Evolutionary conservation across 2,888 invertebrate species (phyloP).

Genomic region (Carcina quercana): DNA sequence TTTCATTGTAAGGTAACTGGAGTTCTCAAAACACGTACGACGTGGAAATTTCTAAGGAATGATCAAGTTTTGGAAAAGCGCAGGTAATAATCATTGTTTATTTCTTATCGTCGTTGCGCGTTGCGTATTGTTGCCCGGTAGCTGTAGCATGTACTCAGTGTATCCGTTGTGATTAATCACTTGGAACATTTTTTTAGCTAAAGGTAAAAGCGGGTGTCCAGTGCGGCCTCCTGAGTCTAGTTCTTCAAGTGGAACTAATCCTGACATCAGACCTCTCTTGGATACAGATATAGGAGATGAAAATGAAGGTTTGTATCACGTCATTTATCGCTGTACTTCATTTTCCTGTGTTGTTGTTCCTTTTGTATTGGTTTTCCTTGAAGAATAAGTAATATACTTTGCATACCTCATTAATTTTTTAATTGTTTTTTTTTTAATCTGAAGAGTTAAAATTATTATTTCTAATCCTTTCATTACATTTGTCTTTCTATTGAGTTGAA

Average conservation of each 20-base stretch:
- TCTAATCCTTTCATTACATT: not conserved
- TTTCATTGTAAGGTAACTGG: conserved; percentile 20
- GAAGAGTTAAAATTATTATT: not conserved
- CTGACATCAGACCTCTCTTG: conserved; percentile 32
- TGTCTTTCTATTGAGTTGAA: not conserved
- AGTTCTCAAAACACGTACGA: conserved; percentile 21
- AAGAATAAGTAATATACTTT: not conserved
- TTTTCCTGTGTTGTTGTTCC: no score
- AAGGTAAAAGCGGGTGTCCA: conserved; percentile 67
- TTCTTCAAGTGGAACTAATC: conserved; percentile 17
- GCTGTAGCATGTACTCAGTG: not conserved
- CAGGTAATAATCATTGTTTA: conserved; percentile 63
- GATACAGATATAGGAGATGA: conserved; percentile 37
- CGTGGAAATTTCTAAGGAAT: conserved; percentile 52
- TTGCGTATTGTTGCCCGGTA: not conserved
- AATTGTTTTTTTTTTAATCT: not conserved
- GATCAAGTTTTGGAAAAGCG: conserved; percentile 86
- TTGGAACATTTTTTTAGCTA: conserved; percentile 42
- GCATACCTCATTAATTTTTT: not conserved
- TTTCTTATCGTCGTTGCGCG: not conserved
- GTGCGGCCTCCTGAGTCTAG: conserved; percentile 60
- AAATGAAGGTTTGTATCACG: conserved; percentile 43
- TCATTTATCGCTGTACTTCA: no score
- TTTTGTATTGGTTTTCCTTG: no score
- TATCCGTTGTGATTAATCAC: conserved; percentile 3